Percentiles rank a stretch among this genome's conserved stretches.
These are phyloP conservation scores for Melanotus villosus DNA, from an alignment of 2,888 invertebrate genomes.

Conservation along the genomic window DNA sequence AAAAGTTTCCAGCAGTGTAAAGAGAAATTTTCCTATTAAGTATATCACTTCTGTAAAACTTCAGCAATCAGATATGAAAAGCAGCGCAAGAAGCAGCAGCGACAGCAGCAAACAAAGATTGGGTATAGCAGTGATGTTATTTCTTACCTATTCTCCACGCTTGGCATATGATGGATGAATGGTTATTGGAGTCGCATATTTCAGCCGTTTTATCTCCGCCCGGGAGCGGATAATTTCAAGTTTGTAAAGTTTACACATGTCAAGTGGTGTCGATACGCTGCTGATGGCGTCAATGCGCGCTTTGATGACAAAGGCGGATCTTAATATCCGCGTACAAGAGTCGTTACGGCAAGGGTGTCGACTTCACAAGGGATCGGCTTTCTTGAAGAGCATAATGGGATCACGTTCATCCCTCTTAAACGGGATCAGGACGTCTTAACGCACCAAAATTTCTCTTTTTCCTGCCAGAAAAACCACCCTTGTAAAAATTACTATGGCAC, in stretches of 20 bases:
- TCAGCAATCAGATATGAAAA: conserved; percentile 36
- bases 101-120: conserved; percentile 33
- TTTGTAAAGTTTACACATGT: conserved; percentile 66
- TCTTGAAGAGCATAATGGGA: conserved; percentile 69
- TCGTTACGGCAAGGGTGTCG: conserved; percentile 66
- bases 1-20: no score
- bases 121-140: conserved; percentile 39
- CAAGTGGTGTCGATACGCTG: conserved; percentile 65
- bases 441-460: conserved; percentile 63
- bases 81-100: conserved; percentile 19
- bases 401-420: conserved; percentile 69
- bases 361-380: conserved; percentile 68
- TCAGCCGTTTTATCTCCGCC: conserved; percentile 64
- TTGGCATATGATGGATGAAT: conserved; percentile 85
- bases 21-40: conserved; percentile 39
- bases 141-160: conserved; percentile 55
- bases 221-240: conserved; percentile 61
- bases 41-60: conserved; percentile 37
- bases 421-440: conserved; percentile 66
- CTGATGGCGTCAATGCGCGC: conserved; percentile 59
- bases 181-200: conserved; percentile 82
- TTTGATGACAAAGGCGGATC: conserved; percentile 67
- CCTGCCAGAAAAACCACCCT: conserved; percentile 36
- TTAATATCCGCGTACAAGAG: conserved; percentile 66
- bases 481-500: conserved; percentile 12